Evolutionary conservation across 2,797 vertebrate species (phyloP), one percentile per base, ranked within the genome.

Genomic region (Pangasius mekongensis): DNA sequence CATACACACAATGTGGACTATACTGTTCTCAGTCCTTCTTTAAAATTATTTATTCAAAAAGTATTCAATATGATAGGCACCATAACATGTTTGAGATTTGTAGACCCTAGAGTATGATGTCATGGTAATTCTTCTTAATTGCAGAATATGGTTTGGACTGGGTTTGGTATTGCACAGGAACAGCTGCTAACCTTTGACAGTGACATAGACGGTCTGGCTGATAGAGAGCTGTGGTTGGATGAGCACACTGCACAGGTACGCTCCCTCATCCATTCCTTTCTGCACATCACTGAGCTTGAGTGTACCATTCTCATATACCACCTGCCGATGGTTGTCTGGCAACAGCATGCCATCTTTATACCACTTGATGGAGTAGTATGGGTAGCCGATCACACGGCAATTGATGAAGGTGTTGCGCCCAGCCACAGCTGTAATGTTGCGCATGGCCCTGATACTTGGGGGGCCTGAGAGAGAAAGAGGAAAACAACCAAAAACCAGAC

Each of bases 321-420:
- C 97, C 96, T 99, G 98, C 82, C 98, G 97, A 95, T 99, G 98
- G 94, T 99, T 99, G 93, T 99, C 98, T 0, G 98, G 98, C 89
- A 99, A 96, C 92, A 98, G 96, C 90, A 99, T 94, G 1, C 97
- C 95, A 3, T 99, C 98, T 93, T 99, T 99, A 94, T 98, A 99
- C 98, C 98, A 99, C 93, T 98, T 99, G 96, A 99, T 99, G 92
- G 98, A 99, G 93, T 99, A 99, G 94, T 99, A 99, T 0, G 98
- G 98, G 92, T 99, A 99, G 85, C 98, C 98, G 49, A 99, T 99
- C 92, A 99, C 98, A 92, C 98, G 96, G 93, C 98, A 99, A 94
- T 97, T 98, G 95, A 99, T 98, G 92, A 98, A 99, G 90, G 97
- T 97, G 95, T 99, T 98, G 93, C 98, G 96, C 91, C 98, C 98